Evolutionary conservation across 2,888 invertebrate genomes (phyloP).

Genomic region (Yponomeuta cagnagella): DNA sequence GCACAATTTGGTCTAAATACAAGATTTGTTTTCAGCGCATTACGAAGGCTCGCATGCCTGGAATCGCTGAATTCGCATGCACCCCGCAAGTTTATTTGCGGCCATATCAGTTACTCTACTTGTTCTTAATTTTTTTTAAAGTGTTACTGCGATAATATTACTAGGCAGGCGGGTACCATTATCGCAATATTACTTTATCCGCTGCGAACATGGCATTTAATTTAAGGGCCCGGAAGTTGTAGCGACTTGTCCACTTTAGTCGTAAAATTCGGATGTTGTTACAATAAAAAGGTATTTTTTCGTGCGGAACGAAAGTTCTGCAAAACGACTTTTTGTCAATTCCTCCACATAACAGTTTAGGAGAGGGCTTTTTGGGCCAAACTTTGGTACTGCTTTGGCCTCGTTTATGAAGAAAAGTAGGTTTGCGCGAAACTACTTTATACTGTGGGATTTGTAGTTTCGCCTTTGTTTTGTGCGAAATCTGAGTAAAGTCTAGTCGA

Average conservation of each 20-base stretch:
- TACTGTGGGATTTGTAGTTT: too few species aligned
- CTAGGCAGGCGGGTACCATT: neutral
- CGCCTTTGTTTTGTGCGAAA: too few species aligned
- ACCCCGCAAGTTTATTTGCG: too few species aligned
- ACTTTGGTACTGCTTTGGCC: neutral
- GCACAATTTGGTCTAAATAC: too few species aligned
- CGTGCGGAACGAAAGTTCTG: neutral
- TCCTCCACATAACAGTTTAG: neutral
- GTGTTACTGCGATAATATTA: too few species aligned
- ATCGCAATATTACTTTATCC: neutral
- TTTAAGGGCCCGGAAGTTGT: neutral
- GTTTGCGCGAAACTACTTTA: too few species aligned
- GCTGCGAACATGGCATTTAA: neutral
- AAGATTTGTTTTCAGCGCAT: too few species aligned
- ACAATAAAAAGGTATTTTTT: constrained; percentile 3
- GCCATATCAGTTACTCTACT: too few species aligned
- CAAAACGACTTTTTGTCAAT: constrained; percentile 1
- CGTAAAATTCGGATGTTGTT: constrained; percentile 3
- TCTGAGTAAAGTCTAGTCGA: too few species aligned
- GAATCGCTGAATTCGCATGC: too few species aligned
- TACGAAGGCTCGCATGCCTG: too few species aligned
- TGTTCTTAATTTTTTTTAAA: too few species aligned
- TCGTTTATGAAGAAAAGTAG: neutral
- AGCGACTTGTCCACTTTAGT: neutral
- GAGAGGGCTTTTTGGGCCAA: neutral